Evolutionary conservation across 2,797 vertebrate genomes (phyloP), one percentile per base, ranked within the genome.

Genomic region (Corythornis leucogaster): DNA sequence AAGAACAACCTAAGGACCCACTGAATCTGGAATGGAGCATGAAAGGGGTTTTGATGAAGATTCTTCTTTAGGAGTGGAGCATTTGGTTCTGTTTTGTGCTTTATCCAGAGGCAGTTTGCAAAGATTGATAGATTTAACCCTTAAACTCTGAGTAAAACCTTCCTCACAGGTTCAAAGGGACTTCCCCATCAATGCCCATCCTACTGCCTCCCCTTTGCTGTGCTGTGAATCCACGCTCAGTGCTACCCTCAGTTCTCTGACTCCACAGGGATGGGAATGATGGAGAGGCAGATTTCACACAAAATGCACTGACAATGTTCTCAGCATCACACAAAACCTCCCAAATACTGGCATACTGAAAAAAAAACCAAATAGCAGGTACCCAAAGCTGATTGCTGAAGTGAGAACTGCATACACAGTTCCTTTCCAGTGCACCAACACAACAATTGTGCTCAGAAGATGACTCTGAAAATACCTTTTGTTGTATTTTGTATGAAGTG

Each of bases 401-500:
- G 43, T 12, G 75, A 85, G 73, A 90, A 69, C n/a, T 59, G 61
- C 2, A 2, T 12, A 50, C 14, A 1, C 62, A n/a, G 42, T 63
- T 92, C 54, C 45, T 69, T 90, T 78, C 58, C 63, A 55, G 26
- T 15, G 58, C 92, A 80, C 31, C 79, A 92, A 40, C 50, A 87
- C 46, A 89, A 89, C 81, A 30, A 38, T 62, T 90, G 84, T 87
- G 76, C 86, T 94, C 51, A 53, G 75, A 78, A 85, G 80, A 80
- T 69, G 63, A 67, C n/a, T 79, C 93, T 64, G 75, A 82, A 87
- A 89, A 50, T 80, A 68, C 66, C 64, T 94, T 94, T 95, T 90
- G 78, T 80, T 77, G 64, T 63, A 15, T 82, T 93, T 70, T 82
- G 57, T 82, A 38, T 63, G 79, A 86, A 85, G 78, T 4, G 51